Evolutionary conservation across 2,888 invertebrate species (phyloP), one percentile per base, ranked within the genome.

Genomic region (Folsomia manolachei): DNA sequence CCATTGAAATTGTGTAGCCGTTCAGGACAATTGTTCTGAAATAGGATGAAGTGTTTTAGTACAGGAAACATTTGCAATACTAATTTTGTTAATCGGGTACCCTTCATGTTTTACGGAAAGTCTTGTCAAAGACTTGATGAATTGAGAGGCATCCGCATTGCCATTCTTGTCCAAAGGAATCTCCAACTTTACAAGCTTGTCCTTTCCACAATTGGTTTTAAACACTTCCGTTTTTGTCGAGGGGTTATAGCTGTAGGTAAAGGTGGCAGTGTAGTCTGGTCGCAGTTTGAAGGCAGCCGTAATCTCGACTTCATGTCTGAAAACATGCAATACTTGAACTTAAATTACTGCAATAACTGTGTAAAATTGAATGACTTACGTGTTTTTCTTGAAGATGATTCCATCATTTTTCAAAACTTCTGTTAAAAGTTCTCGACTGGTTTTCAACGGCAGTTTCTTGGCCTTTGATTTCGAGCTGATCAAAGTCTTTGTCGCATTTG

Each of bases 131-230:
- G 11, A 25, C n/a, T 63, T 25, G 2, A n/a, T n/a, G n/a, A 63
- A 63, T 27, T 27, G 27, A 2, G n/a, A n/a, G 4, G 63, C 26
- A 27, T 63, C 63, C 27, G 27, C n/a, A n/a, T 63, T 63, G n/a
- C 63, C 63, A 63, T 63, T 63, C 27, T 63, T 27, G 27, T 63
- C 63, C 63, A 63, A 14, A 9, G 9, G 25, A 25, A 63, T 25
- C 4, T 27, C 63, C 27, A 63, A 2, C 21, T 56, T 56, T 19
- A 19, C 21, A 11, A 63, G 27, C 26, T 27, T 63, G 4, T 63
- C 63, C n/a, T 14, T 2, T 7, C 63, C 63, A 19, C 9, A 63
- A n/a, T 63, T 26, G 11, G 27, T 26, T 27, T 23, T 26, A n/a
- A 63, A 18, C 7, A 27, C 11, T 27, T 63, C 63, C n/a, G n/a